Evolutionary conservation across 2,888 invertebrate species (phyloP).

Genomic region (Tetragnatha montana): DNA sequence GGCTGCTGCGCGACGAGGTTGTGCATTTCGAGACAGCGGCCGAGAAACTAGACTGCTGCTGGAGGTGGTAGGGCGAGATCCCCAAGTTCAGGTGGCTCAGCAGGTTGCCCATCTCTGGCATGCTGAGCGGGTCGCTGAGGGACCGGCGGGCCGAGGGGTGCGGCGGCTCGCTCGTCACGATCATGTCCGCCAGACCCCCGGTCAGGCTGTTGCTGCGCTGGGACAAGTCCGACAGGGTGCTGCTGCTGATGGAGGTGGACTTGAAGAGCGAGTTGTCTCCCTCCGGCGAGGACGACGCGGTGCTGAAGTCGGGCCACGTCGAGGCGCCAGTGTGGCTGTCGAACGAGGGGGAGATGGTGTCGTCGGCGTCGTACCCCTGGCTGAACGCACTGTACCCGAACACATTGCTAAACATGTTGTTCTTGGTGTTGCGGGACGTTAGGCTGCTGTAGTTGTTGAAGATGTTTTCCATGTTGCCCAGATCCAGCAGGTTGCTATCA

Average conservation of each 20-base stretch:
- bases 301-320: conserved; percentile 68
- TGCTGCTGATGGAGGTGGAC: conserved; percentile 34
- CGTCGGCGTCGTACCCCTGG: conserved; percentile 76
- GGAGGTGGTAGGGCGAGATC: conserved; percentile 50
- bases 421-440: conserved; percentile 39
- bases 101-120: conserved; percentile 27
- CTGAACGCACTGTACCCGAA: conserved; percentile 7
- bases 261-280: conserved; percentile 52
- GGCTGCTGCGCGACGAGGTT: conserved; percentile 68
- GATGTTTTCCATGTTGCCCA: conserved; percentile 31
- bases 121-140: conserved; percentile 76
- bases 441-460: conserved; percentile 9
- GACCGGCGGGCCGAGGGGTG: conserved; percentile 76
- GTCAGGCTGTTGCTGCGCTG: conserved; percentile 62
- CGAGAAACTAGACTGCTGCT: conserved; percentile 35
- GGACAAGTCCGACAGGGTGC: conserved; percentile 51
- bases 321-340: conserved; percentile 71
- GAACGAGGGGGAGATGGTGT: conserved; percentile 75
- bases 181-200: conserved; percentile 28
- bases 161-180: conserved; percentile 71
- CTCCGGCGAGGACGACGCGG: conserved; percentile 11
- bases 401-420: conserved; percentile 47
- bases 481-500: conserved; percentile 66
- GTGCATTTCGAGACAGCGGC: conserved; percentile 62
- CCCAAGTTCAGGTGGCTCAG: conserved; percentile 39